Percentiles rank a stretch among this genome's conserved stretches.
Conservation (phyloP, 2,113 vertebrate genomes). For the Ageneiosus marmoratus region DNA sequence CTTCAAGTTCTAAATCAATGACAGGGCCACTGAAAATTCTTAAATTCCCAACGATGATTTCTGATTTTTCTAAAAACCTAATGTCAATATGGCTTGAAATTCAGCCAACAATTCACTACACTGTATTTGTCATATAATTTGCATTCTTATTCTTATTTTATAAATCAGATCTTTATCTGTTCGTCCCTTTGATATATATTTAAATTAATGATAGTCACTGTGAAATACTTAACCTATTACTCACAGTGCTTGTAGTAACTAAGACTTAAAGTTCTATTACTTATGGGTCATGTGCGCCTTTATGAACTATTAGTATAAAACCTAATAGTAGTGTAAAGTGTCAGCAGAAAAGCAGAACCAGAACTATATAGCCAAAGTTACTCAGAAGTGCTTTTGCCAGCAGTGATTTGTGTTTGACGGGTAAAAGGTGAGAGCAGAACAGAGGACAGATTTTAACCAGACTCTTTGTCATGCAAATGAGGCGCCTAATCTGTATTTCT, state of each 20-base stretch:
- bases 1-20: neutral
- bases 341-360: neutral
- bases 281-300: neutral
- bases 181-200: neutral
- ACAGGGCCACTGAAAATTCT: neutral
- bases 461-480: conserved; percentile 71
- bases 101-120: no score
- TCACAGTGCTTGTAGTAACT: neutral
- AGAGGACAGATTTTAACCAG: conserved; percentile 34
- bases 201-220: neutral
- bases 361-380: neutral
- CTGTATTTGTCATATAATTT: no score
- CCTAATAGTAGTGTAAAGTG: neutral
- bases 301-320: neutral
- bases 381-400: neutral
- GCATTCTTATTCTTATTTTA: neutral
- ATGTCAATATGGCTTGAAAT: no score
- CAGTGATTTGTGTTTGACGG: conserved; percentile 3
- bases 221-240: neutral
- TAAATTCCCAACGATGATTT: neutral
- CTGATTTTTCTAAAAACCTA: neutral
- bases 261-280: neutral
- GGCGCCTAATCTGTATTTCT: conserved; percentile 47
- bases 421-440: conserved; percentile 21
- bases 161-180: neutral